Evolutionary conservation across 2,888 invertebrate species (phyloP), one percentile per base, ranked within the genome.

Genomic region (Melipona beecheii): DNA sequence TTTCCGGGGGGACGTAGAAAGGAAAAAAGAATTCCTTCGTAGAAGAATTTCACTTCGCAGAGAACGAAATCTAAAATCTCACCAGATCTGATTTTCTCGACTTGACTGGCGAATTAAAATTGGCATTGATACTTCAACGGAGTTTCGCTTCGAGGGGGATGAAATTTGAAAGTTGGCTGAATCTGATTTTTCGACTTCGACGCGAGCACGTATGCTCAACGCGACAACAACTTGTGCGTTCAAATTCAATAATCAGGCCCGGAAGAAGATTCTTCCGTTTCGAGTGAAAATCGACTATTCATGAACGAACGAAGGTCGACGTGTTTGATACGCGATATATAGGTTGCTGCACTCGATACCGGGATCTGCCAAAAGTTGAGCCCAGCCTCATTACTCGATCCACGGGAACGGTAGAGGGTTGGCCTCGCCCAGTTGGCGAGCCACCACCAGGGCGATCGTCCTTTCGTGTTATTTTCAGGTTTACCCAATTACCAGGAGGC

Each of bases 381-480:
- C 24, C 81, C 19, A 60, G 73, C 78, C 81, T 83, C 76, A 77
- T 86, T 83, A 83, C 71, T 80, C 68, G 73, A 73, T 81, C 43
- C 43, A 65, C 74, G 52, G 65, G 56, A 65, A 80, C 84, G 74
- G 78, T 77, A 74, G 71, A 69, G 50, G 60, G 66, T 24, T 6
- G 78, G 62, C 58, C 62, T 69, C 70, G n/a, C n/a, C 72, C 65
- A 43, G 36, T 76, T 62, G 31, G 58, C n/a, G n/a, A n/a, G n/a
- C 31, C 62, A 65, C 75, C 43, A 9, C 43, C 43, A 52, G 54
- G 71, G 50, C 74, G 79, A 78, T 72, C 69, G 82, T 76, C 65
- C 66, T 79, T 80, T 85, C 75, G 81, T 84, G 87, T 86, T 87
- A 89, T 86, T 87, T 89, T 79, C 82, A 62, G 74, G 85, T 87